Base-by-base conservation (phyloP, 2,113 vertebrate species). In the Antigone vipio region DNA sequence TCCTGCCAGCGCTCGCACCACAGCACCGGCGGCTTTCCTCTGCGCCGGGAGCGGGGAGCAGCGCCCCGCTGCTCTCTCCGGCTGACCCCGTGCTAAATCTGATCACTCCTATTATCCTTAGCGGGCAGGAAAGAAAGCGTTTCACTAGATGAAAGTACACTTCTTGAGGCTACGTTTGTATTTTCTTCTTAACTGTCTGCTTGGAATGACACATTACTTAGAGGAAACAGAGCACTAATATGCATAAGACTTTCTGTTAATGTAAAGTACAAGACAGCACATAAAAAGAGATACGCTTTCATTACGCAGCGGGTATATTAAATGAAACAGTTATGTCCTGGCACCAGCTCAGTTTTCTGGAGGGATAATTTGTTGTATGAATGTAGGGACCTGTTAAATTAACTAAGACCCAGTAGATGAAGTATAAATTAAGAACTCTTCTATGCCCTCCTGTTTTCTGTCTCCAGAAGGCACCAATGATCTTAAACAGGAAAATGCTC, bases 341-440 rank as follows among this genome's bases (percentile, higher is more conserved):
- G 85, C 90, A 73, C 45, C 3, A 2, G 67, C 68, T 79, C 63
- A 26, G 60, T 68, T 79, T 92, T 92, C 74, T 76, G n/a, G 85
- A 92, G 55, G 29, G 26, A 52, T 77, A 71, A 80, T 94, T 96
- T 90, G 72, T 69, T 74, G 75, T 93, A 50, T 59, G 67, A 80
- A 52, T 40, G 53, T 69, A 60, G 27, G 59, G 58, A 85, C 89
- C 74, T 88, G 66, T 73, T 93, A 93, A 95, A 95, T 95, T 95
- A 94, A 91, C 80, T 92, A 64, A 49, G 87, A 82, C 72, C 55
- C 40, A 30, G 80, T 29, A 85, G 87, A 74, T 80, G 67, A 92
- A 67, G 50, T 71, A 66, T 85, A 93, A 92, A 93, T 90, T 85
- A 92, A 76, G 81, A 92, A 60, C 49, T 85, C 68, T 9, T 44